phyloP scores from a whole-genome alignment of 1,140 invertebrate genomes.

The Ctenoplectra terminalis region DNA sequence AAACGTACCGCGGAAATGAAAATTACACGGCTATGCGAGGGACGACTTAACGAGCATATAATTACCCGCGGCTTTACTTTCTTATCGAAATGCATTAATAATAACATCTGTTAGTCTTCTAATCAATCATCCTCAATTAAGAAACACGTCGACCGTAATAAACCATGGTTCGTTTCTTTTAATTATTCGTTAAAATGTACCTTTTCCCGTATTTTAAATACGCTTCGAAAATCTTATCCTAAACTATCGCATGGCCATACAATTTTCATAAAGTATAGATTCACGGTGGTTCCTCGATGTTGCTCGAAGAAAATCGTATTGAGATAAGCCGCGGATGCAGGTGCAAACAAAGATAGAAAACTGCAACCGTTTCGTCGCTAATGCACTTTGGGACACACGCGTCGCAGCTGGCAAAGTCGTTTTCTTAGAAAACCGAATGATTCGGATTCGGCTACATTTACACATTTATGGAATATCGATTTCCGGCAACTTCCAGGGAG shows the following conservation, averaged over 20 bases:
- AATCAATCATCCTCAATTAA: neutral
- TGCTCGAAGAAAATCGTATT: too few species aligned
- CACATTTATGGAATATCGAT: conserved; percentile 82
- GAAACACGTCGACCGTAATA: neutral
- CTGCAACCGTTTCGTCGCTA: conserved; percentile 22
- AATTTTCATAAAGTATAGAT: neutral
- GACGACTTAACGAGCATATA: neutral
- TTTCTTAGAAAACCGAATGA: conserved; percentile 57
- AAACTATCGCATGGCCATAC: neutral
- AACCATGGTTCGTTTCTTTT: neutral
- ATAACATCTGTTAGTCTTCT: neutral
- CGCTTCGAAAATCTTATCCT: neutral
- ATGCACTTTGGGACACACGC: conserved; percentile 29
- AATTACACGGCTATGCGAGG: neutral
- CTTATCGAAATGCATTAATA: neutral
- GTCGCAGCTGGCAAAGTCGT: conserved; percentile 9
- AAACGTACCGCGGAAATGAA: neutral
- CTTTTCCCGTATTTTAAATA: too few species aligned
- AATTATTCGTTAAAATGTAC: too few species aligned
- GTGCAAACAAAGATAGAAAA: neutral
- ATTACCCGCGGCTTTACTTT: neutral
- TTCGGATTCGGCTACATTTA: conserved; percentile 76
- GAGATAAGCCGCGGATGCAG: neutral
- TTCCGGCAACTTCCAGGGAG: conserved; percentile 41
- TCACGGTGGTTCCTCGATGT: too few species aligned